phyloP scores from a whole-genome alignment of 1,140 invertebrate species.

The Lepidostoma basale region DNA sequence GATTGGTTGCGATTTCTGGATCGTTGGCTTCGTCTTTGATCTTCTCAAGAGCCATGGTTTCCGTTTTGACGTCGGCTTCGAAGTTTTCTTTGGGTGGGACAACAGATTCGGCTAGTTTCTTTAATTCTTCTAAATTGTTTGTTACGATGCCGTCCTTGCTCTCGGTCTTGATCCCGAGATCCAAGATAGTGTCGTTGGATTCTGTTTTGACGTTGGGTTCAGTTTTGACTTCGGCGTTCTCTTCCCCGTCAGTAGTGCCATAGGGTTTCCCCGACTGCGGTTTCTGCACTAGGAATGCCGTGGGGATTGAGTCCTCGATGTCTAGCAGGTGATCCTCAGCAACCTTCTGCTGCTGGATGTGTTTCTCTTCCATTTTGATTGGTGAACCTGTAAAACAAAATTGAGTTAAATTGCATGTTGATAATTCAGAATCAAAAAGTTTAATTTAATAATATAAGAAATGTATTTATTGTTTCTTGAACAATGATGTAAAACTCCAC shows the following conservation, averaged over 20 bases:
- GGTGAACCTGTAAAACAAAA: constrained; percentile 50
- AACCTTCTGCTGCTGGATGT: constrained; percentile 57
- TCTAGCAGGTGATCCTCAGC: constrained; percentile 58
- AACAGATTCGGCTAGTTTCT: constrained; percentile 63
- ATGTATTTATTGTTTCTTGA: too few relatives aligned
- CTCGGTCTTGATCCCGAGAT: constrained; percentile 44
- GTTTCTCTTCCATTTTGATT: constrained; percentile 63
- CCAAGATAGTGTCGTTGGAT: neutral
- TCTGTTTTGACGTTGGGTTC: neutral
- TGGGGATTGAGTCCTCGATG: constrained; percentile 62
- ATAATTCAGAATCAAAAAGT: too few relatives aligned
- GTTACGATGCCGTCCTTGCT: constrained; percentile 54
- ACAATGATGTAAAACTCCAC: too few relatives aligned
- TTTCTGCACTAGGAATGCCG: constrained; percentile 60
- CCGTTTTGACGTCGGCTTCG: constrained; percentile 44
- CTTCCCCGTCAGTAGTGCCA: neutral
- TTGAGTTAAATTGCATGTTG: neutral
- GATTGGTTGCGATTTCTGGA: constrained; percentile 50
- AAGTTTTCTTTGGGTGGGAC: constrained; percentile 56
- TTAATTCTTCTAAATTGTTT: constrained; percentile 61
- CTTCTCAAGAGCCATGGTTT: constrained; percentile 59
- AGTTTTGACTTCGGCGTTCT: neutral
- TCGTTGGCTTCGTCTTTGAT: constrained; percentile 60
- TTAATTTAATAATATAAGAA: too few relatives aligned
- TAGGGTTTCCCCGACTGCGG: constrained; percentile 46